Conservation (phyloP, 2,797 vertebrate genomes). For the Microctenopoma stevenorrisi region DNA sequence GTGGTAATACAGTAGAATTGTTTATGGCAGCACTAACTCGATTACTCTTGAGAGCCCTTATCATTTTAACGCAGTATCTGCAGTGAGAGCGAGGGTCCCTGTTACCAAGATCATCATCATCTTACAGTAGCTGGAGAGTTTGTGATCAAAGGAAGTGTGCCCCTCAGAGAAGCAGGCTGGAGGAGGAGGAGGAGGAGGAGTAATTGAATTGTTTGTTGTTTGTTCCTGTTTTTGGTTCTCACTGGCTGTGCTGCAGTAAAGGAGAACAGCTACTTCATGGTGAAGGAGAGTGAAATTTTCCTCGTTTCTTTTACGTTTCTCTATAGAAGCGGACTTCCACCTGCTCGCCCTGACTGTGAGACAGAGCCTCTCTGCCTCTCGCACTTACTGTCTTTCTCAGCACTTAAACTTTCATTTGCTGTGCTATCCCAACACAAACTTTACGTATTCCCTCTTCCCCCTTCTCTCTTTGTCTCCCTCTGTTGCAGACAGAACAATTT, state of each 20-base stretch:
- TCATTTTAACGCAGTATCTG: slow-evolving; percentile 56
- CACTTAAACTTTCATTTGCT: slow-evolving; percentile 40
- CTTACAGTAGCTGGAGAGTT: slow-evolving; percentile 70
- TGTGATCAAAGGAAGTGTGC: slow-evolving; percentile 70
- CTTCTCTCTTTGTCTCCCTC: slow-evolving; percentile 26
- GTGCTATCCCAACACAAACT: slow-evolving; percentile 30
- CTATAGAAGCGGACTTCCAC: slow-evolving; percentile 41
- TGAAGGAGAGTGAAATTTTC: slow-evolving; percentile 58
- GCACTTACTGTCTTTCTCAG: slow-evolving; percentile 35
- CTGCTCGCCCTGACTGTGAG: slow-evolving; percentile 2
- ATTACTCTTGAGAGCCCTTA: slow-evolving; percentile 74
- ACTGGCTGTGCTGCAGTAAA: slow-evolving; percentile 51
- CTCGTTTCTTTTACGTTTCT: slow-evolving; percentile 48
- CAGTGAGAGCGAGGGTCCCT: slow-evolving; percentile 28
- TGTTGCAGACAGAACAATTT: slow-evolving; percentile 91
- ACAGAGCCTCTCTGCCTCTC: slow-evolving; percentile 30
- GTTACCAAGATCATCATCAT: slow-evolving; percentile 65
- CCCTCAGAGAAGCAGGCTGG: slow-evolving; percentile 48
- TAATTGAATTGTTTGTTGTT: slow-evolving; percentile 84
- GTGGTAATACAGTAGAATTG: slow-evolving; percentile 69
- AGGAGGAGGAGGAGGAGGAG: slow-evolving; percentile 46
- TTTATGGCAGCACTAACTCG: slow-evolving; percentile 72
- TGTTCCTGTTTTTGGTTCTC: slow-evolving; percentile 58
- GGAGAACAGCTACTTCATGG: slow-evolving; percentile 58
- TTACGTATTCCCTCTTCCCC: slow-evolving; percentile 28